Base-by-base conservation (phyloP, 2,113 vertebrate genomes). In the Dicrurus megarhynchus region DNA sequence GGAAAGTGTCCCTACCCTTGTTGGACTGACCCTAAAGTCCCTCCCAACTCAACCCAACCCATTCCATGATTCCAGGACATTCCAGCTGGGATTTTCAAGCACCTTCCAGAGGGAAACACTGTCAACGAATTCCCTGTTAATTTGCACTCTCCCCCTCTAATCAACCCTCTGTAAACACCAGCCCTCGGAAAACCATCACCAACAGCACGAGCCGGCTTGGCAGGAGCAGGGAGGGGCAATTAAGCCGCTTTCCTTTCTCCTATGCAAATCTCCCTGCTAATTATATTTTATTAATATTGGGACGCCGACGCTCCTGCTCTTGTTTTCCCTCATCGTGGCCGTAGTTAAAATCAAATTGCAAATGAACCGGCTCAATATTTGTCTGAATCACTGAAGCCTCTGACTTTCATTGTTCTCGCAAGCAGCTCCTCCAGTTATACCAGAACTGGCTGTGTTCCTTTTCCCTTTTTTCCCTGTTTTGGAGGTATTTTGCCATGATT, bases 191-290 rank as follows among this genome's bases (percentile, higher is more conserved):
- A 95, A 86, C 46, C 90, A 79, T 93, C 68, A 78, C 88, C 65
- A 33, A 10, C 50, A 60, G 75, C 90, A 22, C 79, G 56, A 91
- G 93, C 56, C 61, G 3, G 76, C 23, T 9, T 89, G 87, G 90
- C 90, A 83, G 74, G 86, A 53, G 35, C 20, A 37, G 70, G 67
- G 63, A 90, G 81, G 74, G 91, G 69, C 76, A 93, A 97, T 95
- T 86, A 85, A 83, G 79, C 64, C 28, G 21, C 79, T 90, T 92
- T 83, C 92, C 91, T 89, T 93, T 60, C 87, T 57, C 80, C 79
- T 85, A 65, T 97, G 95, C 92, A 94, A 97, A 97, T 97, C 87
- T 89, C 87, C 84, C 80, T 73, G 92, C 84, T 97, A 97, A 97
- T 97, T 97, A 93, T 33, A 44, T 92, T 96, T 94, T 95, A 93